Percentiles rank a stretch among this genome's conserved stretches.
Evolutionary conservation across 2,113 vertebrate genomes (phyloP).

Genomic region (Xiphophorus maculatus): DNA sequence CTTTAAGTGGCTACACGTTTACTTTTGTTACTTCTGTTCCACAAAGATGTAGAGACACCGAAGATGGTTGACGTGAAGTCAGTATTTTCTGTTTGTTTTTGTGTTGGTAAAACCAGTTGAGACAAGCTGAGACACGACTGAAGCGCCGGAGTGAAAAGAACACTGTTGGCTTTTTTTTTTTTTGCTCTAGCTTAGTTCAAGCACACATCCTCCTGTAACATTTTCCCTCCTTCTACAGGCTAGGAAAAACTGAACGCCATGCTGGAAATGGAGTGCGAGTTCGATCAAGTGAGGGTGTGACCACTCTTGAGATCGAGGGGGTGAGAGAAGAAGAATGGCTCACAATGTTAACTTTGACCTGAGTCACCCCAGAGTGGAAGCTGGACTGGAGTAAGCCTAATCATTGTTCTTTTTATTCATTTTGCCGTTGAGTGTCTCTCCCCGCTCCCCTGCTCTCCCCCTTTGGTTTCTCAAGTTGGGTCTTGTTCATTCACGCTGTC

Average conservation of each 20-base stretch:
- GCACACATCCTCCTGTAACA: not conserved
- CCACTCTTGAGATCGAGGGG: not conserved
- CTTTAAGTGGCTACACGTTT: not conserved
- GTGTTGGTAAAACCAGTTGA: not conserved
- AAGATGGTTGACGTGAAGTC: not conserved
- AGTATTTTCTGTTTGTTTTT: not conserved
- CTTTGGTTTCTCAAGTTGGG: conserved; percentile 7
- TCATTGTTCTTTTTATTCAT: not conserved
- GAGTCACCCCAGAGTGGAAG: conserved; percentile 44
- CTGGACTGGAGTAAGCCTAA: conserved; percentile 74
- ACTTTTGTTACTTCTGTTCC: not conserved
- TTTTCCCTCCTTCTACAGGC: conserved; percentile 30
- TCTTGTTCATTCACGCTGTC: not conserved
- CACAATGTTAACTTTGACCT: conserved; percentile 64
- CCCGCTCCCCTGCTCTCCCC: not conserved
- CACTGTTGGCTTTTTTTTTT: conserved; percentile 1
- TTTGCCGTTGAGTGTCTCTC: not conserved
- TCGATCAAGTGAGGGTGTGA: conserved; percentile 52
- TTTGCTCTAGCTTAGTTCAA: not conserved
- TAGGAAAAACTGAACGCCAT: conserved; percentile 41
- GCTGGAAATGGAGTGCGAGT: conserved; percentile 47
- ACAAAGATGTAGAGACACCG: not conserved
- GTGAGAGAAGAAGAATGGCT: conserved; percentile 53
- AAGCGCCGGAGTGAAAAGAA: conserved; percentile 31
- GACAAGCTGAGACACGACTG: conserved; percentile 44